Evolutionary conservation across 2,797 vertebrate species (phyloP), one percentile per base, ranked within the genome.

Genomic region (Thripadectes ignobilis): DNA sequence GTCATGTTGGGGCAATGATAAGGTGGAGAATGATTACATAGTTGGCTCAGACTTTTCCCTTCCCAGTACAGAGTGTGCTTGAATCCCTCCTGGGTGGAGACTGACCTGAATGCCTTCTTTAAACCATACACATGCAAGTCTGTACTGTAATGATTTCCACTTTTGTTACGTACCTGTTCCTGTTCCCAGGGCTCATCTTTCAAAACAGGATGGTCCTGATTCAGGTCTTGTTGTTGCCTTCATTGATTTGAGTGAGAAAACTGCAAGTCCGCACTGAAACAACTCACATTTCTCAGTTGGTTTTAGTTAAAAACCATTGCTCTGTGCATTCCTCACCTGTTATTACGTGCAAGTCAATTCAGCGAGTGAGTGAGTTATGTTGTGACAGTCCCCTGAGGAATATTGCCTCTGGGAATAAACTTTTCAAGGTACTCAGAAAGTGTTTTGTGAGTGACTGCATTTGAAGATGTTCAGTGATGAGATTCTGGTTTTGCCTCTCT

Each of bases 11-110:
- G 94, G 88, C 94, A 90, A 93, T 92, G 84, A 88, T 92, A 90
- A 97, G 95, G 92, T 96, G 95, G 94, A 92, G 94, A 97, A 97
- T 78, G 95, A 95, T 96, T 97, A 92, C 93, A 92, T 90, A 97
- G 96, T 94, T 97, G 95, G 88, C 95, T 97, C 96, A 96, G 95
- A 61, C 85, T 94, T 97, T 97, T 93, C 84, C 85, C 89, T 96
- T 92, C 88, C 93, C 94, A 81, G 96, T 80, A 85, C 68, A 96
- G 88, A 68, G 38, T 75, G 95, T 92, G 81, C 91, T 76, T 93
- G 27, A 7, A 94, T 95, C 93, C 74, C 92, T 96, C 58, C 96
- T 92, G 94, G 97, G 94, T 79, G 94, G 96, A 96, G 95, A 82
- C 68, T 93, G 96, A 96, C 97, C 95, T 34, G 82, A 96, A 96